phyloP scores from a whole-genome alignment of 2,113 vertebrate species.

The Seriola quinqueradiata region DNA sequence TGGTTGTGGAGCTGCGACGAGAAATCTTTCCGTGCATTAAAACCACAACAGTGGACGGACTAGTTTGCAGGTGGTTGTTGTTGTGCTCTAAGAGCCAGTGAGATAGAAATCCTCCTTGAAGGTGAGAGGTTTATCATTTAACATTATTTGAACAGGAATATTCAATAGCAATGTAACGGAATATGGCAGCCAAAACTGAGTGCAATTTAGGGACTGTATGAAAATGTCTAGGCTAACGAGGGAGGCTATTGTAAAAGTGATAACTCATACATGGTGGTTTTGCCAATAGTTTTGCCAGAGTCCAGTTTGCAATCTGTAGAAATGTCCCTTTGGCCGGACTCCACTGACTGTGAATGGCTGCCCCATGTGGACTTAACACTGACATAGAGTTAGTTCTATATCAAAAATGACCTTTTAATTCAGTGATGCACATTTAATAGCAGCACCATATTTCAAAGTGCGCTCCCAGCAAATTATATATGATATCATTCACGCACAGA shows the following conservation, averaged over 20 bases:
- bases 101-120: not conserved
- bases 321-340: not conserved
- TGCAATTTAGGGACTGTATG: too few species aligned
- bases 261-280: too few species aligned
- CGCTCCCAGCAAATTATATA: not conserved
- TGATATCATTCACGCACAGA: slow-evolving; percentile 15
- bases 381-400: not conserved
- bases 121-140: too few species aligned
- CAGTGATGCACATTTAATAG: not conserved
- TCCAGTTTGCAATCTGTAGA: not conserved
- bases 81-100: not conserved
- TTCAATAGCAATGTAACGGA: too few species aligned
- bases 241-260: too few species aligned
- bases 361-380: not conserved
- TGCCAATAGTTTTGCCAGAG: not conserved
- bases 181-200: too few species aligned
- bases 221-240: too few species aligned
- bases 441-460: slow-evolving; percentile 1
- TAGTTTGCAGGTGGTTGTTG: slow-evolving; percentile 20
- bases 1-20: slow-evolving; percentile 7
- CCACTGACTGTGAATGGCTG: not conserved
- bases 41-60: not conserved
- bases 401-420: not conserved
- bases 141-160: too few species aligned
- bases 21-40: not conserved